Evolutionary conservation across 2,797 vertebrate species (phyloP), one percentile per base, ranked within the genome.

Genomic region (Amblyopsis hoosieri): DNA sequence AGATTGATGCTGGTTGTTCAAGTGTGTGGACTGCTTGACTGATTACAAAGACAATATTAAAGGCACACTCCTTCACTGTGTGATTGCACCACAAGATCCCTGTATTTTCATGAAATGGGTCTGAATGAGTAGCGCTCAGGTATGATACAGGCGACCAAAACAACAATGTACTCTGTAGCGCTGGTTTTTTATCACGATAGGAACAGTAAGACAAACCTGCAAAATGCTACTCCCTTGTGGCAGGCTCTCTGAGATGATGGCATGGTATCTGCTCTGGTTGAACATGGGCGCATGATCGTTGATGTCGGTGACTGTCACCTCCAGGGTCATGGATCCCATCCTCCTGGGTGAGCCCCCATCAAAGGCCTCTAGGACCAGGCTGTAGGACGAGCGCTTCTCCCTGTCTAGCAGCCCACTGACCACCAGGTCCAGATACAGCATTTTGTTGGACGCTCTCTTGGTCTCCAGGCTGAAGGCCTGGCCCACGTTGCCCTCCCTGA

Each of bases 231-330:
- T 96, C 66, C 97, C 96, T 1, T 97, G 94, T 13, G 93, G 93
- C 56, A 98, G 86, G 57, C 94, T 99, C 87, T 99, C 97, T 0
- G 97, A 97, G 78, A 99, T 97, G 5, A 95, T 93, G 0, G 96
- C 93, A 0, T 97, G 95, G 62, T 99, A 99, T 82, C 97, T 94
- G 87, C 95, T 99, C 90, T 99, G 97, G 83, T 99, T 99, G 81
- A 99, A 99, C 75, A 88, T 81, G 0, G 97, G 97, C 0, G 95
- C 95, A 0, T 99, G 96, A 87, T 99, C 97, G 0, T 99, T 99
- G 75, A 98, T 93, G 78, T 99, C 97, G 15, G 96, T 94, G 65
- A 99, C 87, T 0, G 87, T 89, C 58, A 99, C 90, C 0, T 97
- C 94, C 78, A 99, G 78, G 0, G 84, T 91, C 92, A 97, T 95